phyloP scores from a whole-genome alignment of 2,113 vertebrate species.

The Nerophis lumbriciformis region DNA sequence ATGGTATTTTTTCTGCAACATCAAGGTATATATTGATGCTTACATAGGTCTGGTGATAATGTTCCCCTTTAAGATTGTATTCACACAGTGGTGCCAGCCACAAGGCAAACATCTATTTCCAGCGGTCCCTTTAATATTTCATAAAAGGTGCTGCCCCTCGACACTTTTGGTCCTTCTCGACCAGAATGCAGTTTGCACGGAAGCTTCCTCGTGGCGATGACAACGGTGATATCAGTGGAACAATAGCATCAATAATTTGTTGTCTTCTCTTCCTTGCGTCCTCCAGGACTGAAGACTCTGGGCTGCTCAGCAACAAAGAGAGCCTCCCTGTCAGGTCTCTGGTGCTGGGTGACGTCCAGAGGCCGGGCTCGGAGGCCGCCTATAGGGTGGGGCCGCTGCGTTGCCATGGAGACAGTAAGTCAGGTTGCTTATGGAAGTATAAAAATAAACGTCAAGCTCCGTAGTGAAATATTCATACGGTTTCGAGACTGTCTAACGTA shows the following conservation, averaged over 20 bases:
- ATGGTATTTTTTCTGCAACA: too few relatives aligned
- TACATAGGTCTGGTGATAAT: too few relatives aligned
- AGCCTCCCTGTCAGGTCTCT: constrained; percentile 83
- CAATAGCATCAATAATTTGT: background rate
- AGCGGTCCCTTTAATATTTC: constrained; percentile 32
- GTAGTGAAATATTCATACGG: background rate
- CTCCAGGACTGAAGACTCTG: constrained; percentile 85
- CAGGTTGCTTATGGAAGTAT: background rate
- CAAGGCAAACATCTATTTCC: constrained; percentile 2
- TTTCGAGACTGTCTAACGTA: background rate
- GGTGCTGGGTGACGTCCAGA: constrained; percentile 81
- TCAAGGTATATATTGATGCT: too few relatives aligned
- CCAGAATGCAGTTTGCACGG: constrained; percentile 11
- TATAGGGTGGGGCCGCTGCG: constrained; percentile 85
- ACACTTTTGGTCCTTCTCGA: background rate
- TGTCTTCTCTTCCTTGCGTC: background rate
- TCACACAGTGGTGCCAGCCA: too few relatives aligned
- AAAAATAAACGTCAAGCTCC: background rate
- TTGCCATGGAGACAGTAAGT: constrained; percentile 92
- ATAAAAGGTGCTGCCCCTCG: constrained; percentile 13
- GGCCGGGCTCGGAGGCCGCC: constrained; percentile 82
- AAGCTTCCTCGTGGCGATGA: constrained; percentile 20
- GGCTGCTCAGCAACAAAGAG: constrained; percentile 84
- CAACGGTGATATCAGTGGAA: background rate
- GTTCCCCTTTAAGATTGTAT: too few relatives aligned